Evolutionary conservation across 1,140 invertebrate genomes (phyloP), one percentile per base, ranked within the genome.

Genomic region (Goniozus legneri): DNA sequence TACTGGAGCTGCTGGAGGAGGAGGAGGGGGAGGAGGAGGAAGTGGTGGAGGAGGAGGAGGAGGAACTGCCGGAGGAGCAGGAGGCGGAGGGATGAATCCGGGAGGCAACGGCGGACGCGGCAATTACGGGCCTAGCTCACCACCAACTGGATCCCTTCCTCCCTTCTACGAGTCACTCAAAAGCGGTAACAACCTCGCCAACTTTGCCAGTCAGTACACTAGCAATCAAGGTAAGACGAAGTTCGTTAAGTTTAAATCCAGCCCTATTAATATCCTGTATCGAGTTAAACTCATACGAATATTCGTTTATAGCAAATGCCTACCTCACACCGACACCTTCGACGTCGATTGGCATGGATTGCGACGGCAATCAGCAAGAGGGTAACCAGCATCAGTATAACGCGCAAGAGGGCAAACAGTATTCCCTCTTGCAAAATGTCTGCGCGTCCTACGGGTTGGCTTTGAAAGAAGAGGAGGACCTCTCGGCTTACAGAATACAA

Each of bases 81-180:
- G 85, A 1, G 85, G 83, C 3, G 86, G 86, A 13, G 75, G 83
- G n/a, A 83, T 84, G 77, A 83, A 83, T 57, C 79, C 79, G 8
- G 86, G 86, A 1, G 80, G 87, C 10, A 85, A 88, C 63, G 72
- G 72, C 0, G 85, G 85, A 3, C 79, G 87, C 16, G 85, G 85
- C 34, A 88, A 89, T 63, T 90, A 90, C 62, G 88, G 88, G 3
- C 87, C 87, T 2, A 89, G 87, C 52, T 89, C 87, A 52, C 88
- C 88, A 36, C 88, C 88, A 2, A 89, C 87, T 1, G 88, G 87
- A 0, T 88, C 87, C 30, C 65, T 92, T 35, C 89, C 89, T 6
- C 88, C 89, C 1, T 91, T 92, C 60, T 90, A 90, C 60, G 88
- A 91, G 71, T 89, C 86, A 12, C 77, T 92, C 0, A 92, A 91